Conservation (phyloP, 1,140 invertebrate genomes). For the Thaumatotibia leucotreta region DNA sequence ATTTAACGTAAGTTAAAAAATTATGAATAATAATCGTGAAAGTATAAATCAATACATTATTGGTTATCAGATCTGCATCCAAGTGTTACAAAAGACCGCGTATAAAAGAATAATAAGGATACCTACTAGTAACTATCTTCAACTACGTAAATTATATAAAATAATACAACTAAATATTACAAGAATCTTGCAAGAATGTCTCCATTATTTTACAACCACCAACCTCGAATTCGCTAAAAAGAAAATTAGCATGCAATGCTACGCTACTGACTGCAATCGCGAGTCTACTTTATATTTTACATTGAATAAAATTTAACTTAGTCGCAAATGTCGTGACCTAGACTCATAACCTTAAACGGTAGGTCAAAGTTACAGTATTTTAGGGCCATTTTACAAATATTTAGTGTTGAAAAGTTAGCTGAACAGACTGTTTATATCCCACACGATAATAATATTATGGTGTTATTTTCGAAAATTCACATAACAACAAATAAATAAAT, state of each 20-base stretch:
- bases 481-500: too few species aligned
- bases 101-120: too few species aligned
- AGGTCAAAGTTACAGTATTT: not conserved
- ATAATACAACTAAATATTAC: too few species aligned
- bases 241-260: not conserved
- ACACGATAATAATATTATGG: too few species aligned
- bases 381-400: not conserved
- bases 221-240: not conserved
- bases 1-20: too few species aligned
- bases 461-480: too few species aligned
- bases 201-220: not conserved
- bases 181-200: not conserved
- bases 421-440: not conserved
- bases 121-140: too few species aligned
- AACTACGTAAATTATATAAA: too few species aligned
- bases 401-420: not conserved
- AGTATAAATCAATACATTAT: too few species aligned
- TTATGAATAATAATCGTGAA: too few species aligned
- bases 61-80: too few species aligned
- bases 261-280: not conserved
- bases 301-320: not conserved
- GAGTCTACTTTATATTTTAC: not conserved
- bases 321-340: not conserved
- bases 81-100: too few species aligned
- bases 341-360: not conserved